Evolutionary conservation across 2,888 invertebrate genomes (phyloP).

Genomic region (Craniophora ligustri): DNA sequence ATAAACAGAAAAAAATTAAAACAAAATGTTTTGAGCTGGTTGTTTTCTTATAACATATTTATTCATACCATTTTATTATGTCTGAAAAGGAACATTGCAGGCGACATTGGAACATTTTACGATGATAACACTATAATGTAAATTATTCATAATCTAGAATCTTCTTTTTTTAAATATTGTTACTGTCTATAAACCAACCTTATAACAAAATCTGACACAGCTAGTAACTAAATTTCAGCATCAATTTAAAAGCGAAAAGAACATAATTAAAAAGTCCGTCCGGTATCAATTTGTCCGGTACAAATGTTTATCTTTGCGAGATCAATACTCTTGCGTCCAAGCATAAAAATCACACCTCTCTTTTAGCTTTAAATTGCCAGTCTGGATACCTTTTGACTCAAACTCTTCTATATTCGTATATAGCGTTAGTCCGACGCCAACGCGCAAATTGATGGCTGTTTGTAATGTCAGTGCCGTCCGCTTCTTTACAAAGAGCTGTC

Average conservation of each 20-base stretch:
- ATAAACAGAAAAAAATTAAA: constrained; percentile 6
- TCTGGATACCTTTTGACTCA: constrained; percentile 4
- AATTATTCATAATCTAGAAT: too few species aligned
- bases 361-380: background rate
- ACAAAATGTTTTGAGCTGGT: constrained; percentile 3
- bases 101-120: too few species aligned
- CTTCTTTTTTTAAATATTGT: too few species aligned
- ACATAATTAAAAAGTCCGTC: background rate
- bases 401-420: constrained; percentile 9
- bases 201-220: too few species aligned
- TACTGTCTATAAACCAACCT: too few species aligned
- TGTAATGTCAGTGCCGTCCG: constrained; percentile 31
- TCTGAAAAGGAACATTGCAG: too few species aligned
- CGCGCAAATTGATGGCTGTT: constrained; percentile 38
- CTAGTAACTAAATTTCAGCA: too few species aligned
- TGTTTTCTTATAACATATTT: background rate
- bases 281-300: background rate
- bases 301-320: background rate
- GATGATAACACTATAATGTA: too few species aligned
- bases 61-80: background rate
- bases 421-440: constrained; percentile 8
- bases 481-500: constrained; percentile 19
- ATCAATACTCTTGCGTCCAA: background rate
- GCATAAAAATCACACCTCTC: background rate
- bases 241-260: too few species aligned